Evolutionary conservation across 2,113 vertebrate species (phyloP).

Genomic region (Naja naja): DNA sequence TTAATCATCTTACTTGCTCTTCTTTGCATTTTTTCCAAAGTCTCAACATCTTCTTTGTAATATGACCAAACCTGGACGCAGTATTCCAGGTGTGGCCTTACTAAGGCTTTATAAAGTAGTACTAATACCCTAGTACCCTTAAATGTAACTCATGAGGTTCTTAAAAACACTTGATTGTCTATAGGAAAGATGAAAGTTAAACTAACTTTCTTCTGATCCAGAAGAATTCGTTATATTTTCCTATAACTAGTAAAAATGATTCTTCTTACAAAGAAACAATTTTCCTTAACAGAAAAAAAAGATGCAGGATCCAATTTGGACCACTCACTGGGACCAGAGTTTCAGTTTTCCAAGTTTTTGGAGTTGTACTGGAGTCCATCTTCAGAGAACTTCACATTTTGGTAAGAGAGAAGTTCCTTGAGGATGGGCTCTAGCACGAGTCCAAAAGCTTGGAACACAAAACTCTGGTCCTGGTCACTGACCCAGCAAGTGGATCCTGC

Average conservation of each 20-base stretch:
- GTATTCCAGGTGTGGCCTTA: too few species aligned
- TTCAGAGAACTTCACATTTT: neutral
- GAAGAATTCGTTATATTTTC: neutral
- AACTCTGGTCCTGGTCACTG: neutral
- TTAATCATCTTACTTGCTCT: too few species aligned
- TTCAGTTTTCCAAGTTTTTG: neutral
- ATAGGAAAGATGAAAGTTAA: neutral
- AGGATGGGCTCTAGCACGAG: neutral
- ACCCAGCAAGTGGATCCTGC: neutral
- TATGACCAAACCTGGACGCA: too few species aligned
- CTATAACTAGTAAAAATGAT: neutral
- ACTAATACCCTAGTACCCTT: too few species aligned
- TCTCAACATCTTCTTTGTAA: too few species aligned
- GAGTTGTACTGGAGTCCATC: neutral
- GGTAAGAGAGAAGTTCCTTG: neutral
- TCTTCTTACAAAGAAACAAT: neutral
- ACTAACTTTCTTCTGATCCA: neutral
- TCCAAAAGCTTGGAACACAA: neutral
- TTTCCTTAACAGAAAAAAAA: neutral
- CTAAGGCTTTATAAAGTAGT: too few species aligned
- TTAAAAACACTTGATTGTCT: neutral
- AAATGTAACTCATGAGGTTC: neutral
- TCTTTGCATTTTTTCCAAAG: too few species aligned
- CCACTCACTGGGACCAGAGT: neutral
- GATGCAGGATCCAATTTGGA: neutral